Percentiles rank a stretch among this genome's conserved stretches.
Evolutionary conservation across 1,140 invertebrate genomes (phyloP).

Genomic region (Drosophila nikananu): DNA sequence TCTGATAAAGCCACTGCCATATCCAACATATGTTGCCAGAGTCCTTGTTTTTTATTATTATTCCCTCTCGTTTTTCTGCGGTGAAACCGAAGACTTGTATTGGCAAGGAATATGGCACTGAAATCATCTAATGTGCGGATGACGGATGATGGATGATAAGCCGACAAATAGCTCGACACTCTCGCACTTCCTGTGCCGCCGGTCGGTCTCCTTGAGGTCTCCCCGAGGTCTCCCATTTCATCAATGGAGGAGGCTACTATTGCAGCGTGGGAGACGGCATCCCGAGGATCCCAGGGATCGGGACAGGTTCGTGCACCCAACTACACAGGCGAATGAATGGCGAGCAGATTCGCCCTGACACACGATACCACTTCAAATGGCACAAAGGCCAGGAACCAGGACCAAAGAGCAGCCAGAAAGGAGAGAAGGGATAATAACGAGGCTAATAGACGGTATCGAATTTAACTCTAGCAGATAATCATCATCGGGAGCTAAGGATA

Average conservation of each 20-base stretch:
- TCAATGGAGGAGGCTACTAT: constrained; percentile 63
- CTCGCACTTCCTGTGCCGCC: constrained; percentile 60
- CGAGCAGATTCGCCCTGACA: constrained; percentile 61
- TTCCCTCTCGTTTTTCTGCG: too few relatives aligned
- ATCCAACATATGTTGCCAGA: constrained; percentile 57
- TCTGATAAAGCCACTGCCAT: constrained; percentile 35
- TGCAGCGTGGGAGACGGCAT: constrained; percentile 65
- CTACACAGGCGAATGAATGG: constrained; percentile 12
- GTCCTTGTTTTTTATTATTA: not conserved
- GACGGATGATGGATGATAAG: constrained; percentile 72
- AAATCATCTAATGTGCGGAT: constrained; percentile 60
- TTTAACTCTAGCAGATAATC: constrained; percentile 85
- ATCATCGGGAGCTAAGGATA: constrained; percentile 72
- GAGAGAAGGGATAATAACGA: constrained; percentile 80
- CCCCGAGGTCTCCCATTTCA: constrained; percentile 72
- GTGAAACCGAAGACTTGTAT: constrained; percentile 69
- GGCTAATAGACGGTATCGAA: constrained; percentile 85
- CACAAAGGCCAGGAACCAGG: constrained; percentile 8
- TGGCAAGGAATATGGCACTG: constrained; percentile 40
- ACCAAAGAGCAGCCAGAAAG: constrained; percentile 5
- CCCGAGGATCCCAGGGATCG: constrained; percentile 2
- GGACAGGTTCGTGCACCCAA: constrained; percentile 58
- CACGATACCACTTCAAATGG: constrained; percentile 82
- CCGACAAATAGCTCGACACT: constrained; percentile 64
- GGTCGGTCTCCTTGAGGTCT: constrained; percentile 5